phyloP scores from a whole-genome alignment of 2,888 invertebrate species.

The Meteorus colon region DNA sequence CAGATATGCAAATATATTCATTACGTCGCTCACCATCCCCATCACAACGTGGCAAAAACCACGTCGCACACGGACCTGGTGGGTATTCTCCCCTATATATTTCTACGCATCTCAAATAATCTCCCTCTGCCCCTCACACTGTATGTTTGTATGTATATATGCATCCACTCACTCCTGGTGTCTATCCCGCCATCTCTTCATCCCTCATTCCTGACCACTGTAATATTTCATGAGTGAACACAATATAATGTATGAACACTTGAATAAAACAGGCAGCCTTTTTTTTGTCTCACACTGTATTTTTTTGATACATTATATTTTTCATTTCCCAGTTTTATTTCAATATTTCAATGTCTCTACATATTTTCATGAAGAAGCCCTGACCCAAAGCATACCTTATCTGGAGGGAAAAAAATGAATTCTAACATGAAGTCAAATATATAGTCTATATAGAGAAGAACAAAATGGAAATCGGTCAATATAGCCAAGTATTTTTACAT shows the following conservation, averaged over 20 bases:
- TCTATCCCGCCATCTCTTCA: constrained; percentile 1
- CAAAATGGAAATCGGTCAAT: too few species aligned
- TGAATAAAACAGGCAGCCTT: constrained; percentile 8
- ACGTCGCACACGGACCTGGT: constrained; percentile 46
- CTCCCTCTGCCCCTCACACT: neutral
- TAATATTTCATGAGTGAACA: constrained; percentile 11
- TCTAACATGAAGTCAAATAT: too few species aligned
- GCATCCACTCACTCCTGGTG: neutral
- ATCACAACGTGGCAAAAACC: constrained; percentile 54
- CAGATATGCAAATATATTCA: constrained; percentile 73
- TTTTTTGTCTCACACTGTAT: neutral
- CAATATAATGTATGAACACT: constrained; percentile 1
- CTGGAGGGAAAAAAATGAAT: too few species aligned
- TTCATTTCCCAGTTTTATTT: neutral
- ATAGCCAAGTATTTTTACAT: too few species aligned
- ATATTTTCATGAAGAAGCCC: neutral
- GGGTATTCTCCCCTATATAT: neutral
- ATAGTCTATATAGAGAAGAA: too few species aligned
- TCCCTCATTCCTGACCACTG: constrained; percentile 5
- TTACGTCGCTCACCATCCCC: constrained; percentile 63
- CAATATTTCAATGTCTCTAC: neutral
- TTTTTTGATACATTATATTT: neutral
- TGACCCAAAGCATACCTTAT: too few species aligned
- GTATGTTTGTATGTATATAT: neutral
- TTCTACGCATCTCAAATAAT: constrained; percentile 22